Percentiles rank a stretch among this genome's conserved stretches.
phyloP scores from a whole-genome alignment of 2,797 vertebrate species.

The Eulemur coronatus region DNA sequence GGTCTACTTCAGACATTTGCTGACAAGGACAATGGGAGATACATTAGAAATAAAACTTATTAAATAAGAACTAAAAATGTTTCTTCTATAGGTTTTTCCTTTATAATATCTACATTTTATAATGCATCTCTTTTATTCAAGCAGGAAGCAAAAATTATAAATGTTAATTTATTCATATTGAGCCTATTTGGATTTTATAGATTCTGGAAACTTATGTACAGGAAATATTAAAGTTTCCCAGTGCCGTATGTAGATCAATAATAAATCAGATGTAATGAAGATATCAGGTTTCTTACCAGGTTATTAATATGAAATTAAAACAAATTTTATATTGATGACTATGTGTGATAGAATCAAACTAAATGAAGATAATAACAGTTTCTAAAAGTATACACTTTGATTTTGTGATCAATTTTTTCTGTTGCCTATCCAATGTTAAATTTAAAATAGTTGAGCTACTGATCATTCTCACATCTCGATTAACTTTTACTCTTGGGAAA shows the following conservation, averaged over 20 bases:
- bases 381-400: background rate
- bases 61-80: background rate
- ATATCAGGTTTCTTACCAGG: background rate
- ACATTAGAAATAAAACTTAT: constrained; percentile 6
- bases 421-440: background rate
- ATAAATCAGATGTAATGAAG: constrained; percentile 24
- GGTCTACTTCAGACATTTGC: background rate
- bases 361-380: background rate
- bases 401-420: background rate
- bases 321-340: constrained; percentile 20
- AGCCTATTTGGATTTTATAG: constrained; percentile 20
- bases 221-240: background rate
- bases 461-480: background rate
- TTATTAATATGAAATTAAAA: constrained; percentile 34
- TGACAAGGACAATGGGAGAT: background rate
- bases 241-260: background rate
- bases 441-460: background rate
- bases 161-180: constrained; percentile 46
- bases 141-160: constrained; percentile 4
- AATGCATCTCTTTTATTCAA: background rate
- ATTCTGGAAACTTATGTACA: background rate
- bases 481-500: background rate
- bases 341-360: background rate
- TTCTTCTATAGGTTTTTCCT: background rate
- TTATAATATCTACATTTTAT: background rate